Base-by-base conservation (phyloP, 2,797 vertebrate genomes). In the Cyprinodon diabolis region DNA sequence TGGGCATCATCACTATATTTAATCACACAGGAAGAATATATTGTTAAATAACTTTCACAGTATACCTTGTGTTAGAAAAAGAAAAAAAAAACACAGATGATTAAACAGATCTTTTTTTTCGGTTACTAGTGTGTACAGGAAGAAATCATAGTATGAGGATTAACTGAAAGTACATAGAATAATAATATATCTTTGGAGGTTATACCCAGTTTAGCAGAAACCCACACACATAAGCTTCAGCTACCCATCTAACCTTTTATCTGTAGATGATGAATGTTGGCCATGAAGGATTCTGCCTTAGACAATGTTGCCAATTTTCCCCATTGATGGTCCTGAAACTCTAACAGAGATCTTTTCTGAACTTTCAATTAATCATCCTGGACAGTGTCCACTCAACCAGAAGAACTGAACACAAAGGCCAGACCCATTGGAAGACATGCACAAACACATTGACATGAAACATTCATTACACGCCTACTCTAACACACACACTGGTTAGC, bases 291-390 rank as follows among this genome's bases (percentile, higher is more conserved):
- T 90, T 83, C 87, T 83, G 90, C 89, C 87, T 86, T 76, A 83
- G 88, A 94, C 89, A 90, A 90, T 78, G 82, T 88, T 90, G 90
- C 86, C 93, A 93, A 92, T 94, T 94, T 93, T 93, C 92, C 87
- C 87, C 90, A 87, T 91, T 90, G 85, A 77, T 91, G 89, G 85
- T 83, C 93, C 90, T 88, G 85, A 90, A 90, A 91, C 86, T 90
- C 84, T 78, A 90, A 85, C 90, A 84, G 91, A 91, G 90, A 89
- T 90, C 90, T 89, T 45, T 87, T 89, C 82, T 90, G 84, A 93
- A 91, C 91, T 91, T 92, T 93, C 90, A 90, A 91, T 94, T 92
- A 86, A 92, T 94, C 91, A 91, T 90, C 72, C 81, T 84, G 83
- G 89, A 90, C 86, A 89, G 76, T 78, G 87, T 83, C 85, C 86